phyloP scores from a whole-genome alignment of 2,113 vertebrate species.

The Gymnocephalus cernua region DNA sequence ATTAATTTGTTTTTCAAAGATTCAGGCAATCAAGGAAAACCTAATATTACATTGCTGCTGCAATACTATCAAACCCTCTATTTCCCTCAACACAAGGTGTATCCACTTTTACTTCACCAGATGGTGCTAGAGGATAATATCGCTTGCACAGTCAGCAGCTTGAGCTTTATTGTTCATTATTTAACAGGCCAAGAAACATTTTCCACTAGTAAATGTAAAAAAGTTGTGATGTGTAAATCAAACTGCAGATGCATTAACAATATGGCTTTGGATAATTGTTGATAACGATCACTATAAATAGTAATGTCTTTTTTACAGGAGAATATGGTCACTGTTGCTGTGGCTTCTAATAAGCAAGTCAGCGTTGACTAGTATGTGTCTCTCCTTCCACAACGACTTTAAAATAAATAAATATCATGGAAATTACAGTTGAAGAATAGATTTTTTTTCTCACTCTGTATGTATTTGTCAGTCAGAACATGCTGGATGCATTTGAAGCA shows the following conservation, averaged over 20 bases:
- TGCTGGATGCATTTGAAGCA: slow-evolving; percentile 89
- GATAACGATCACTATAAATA: slow-evolving; percentile 29
- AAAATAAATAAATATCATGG: not conserved
- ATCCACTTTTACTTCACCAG: slow-evolving; percentile 77
- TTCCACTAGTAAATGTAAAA: not conserved
- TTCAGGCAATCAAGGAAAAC: not conserved
- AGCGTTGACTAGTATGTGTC: slow-evolving; percentile 78
- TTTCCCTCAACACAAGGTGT: slow-evolving; percentile 27
- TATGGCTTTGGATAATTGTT: slow-evolving; percentile 31
- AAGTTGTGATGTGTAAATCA: slow-evolving; percentile 24
- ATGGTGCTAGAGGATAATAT: slow-evolving; percentile 85
- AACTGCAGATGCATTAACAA: slow-evolving; percentile 29
- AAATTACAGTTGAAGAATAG: slow-evolving; percentile 11
- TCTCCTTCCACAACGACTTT: slow-evolving; percentile 17
- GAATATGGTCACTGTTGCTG: slow-evolving; percentile 58
- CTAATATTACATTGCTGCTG: slow-evolving; percentile 8
- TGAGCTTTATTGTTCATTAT: slow-evolving; percentile 19
- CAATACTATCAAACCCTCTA: not conserved
- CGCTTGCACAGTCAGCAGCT: slow-evolving; percentile 27
- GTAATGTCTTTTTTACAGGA: slow-evolving; percentile 72
- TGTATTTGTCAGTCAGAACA: slow-evolving; percentile 86
- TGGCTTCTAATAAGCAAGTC: slow-evolving; percentile 59
- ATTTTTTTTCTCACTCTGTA: slow-evolving; percentile 2
- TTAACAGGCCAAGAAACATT: slow-evolving; percentile 4
- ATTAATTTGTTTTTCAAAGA: slow-evolving; percentile 1